Conservation (phyloP, 2,888 invertebrate genomes). For the Ischnura elegans region DNA sequence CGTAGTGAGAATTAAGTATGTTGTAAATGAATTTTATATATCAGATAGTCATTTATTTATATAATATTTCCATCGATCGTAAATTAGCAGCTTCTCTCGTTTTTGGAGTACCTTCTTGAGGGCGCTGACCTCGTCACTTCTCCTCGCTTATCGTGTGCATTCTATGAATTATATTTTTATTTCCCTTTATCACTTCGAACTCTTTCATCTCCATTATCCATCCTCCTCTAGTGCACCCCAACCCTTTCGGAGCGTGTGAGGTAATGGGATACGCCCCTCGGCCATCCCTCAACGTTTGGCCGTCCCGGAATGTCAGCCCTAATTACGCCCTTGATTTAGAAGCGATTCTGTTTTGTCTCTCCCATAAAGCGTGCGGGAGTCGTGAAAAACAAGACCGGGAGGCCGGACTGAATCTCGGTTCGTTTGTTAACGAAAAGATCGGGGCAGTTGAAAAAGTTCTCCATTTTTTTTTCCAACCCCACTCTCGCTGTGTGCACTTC, state of each 20-base stretch:
- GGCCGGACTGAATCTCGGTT: not conserved
- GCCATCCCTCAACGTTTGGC: not conserved
- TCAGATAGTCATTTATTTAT: too few relatives aligned
- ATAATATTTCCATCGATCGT: too few relatives aligned
- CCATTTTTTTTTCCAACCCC: not conserved
- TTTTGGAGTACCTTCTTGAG: too few relatives aligned
- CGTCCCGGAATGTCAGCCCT: slow-evolving; percentile 5
- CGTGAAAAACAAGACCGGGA: slow-evolving; percentile 21
- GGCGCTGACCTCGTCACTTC: not conserved
- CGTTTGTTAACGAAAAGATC: slow-evolving; percentile 30
- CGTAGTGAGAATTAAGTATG: too few relatives aligned
- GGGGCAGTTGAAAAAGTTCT: not conserved
- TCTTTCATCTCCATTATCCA: slow-evolving; percentile 13
- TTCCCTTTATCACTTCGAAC: not conserved
- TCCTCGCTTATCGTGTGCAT: not conserved
- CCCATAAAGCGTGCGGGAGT: slow-evolving; percentile 16
- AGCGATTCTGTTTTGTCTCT: slow-evolving; percentile 59
- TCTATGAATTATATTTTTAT: not conserved
- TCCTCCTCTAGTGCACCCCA: not conserved
- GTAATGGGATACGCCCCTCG: slow-evolving; percentile 7
- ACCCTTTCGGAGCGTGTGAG: not conserved
- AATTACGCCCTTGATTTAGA: slow-evolving; percentile 39
- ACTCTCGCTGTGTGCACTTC: not conserved
- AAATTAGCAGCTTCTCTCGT: too few relatives aligned
- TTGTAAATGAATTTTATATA: too few relatives aligned